These are phyloP conservation scores for Mantis religiosa DNA, from an alignment of 2,888 invertebrate genomes.

Conservation along the genomic window DNA sequence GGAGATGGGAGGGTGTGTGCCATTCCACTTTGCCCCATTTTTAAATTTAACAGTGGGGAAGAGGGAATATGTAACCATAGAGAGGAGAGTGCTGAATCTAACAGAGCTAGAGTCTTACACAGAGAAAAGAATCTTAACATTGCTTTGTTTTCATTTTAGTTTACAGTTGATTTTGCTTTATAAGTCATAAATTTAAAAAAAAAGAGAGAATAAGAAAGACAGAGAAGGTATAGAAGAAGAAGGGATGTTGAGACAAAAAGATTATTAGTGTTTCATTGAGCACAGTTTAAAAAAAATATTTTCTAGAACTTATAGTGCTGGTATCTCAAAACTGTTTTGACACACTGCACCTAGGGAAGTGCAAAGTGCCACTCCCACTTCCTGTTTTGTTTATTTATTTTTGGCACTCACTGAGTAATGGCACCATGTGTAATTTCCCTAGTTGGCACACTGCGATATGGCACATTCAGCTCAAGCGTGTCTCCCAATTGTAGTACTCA, in stretches of 20 bases:
- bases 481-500: slow-evolving; percentile 19
- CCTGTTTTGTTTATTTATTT: neutral
- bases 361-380: neutral
- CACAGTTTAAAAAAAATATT: slow-evolving; percentile 20
- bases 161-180: neutral
- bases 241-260: neutral
- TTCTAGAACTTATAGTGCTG: neutral
- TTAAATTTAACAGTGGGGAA: neutral
- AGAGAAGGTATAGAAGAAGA: neutral
- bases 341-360: too few species aligned
- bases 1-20: neutral
- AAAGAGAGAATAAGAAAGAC: neutral
- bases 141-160: neutral
- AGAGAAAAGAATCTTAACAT: neutral
- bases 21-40: neutral
- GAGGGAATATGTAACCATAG: neutral
- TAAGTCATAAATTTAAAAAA: neutral
- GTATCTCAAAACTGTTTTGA: neutral
- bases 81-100: neutral
- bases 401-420: neutral
- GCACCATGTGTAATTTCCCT: too few species aligned
- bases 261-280: slow-evolving; percentile 18
- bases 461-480: slow-evolving; percentile 11
- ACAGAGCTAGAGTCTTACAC: neutral
- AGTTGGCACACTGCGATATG: neutral